A percentile compares a stretch with the other conserved stretches of the same genome.
These are phyloP conservation scores for Etia nguti DNA, from an alignment of 2,113 vertebrate genomes.

Conservation along the genomic window DNA sequence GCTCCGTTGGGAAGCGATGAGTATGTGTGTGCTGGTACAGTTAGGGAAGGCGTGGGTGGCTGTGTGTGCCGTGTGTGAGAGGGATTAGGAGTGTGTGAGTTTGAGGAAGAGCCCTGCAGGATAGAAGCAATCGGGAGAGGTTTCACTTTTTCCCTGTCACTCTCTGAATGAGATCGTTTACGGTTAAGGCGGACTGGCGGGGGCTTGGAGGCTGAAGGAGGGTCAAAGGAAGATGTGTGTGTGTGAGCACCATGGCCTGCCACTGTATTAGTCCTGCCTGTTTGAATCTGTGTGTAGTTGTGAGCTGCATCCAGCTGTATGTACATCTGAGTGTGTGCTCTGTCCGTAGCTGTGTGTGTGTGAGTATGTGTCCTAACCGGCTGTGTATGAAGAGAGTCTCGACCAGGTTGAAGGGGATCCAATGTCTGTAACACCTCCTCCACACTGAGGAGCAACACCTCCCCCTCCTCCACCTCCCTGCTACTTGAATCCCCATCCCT, in stretches of 20 bases:
- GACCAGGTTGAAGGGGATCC: slow-evolving; percentile 59
- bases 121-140: slow-evolving; percentile 92
- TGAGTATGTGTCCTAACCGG: slow-evolving; percentile 48
- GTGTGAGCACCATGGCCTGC: slow-evolving; percentile 69
- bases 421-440: slow-evolving; percentile 88
- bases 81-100: slow-evolving; percentile 77
- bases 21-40: slow-evolving; percentile 74
- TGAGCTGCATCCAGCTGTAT: slow-evolving; percentile 61
- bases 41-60: slow-evolving; percentile 73
- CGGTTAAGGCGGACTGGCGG: slow-evolving; percentile 84
- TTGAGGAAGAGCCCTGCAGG: slow-evolving; percentile 83
- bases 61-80: slow-evolving; percentile 79
- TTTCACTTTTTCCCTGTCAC: slow-evolving; percentile 92
- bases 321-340: slow-evolving; percentile 61
- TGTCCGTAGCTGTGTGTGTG: slow-evolving; percentile 37
- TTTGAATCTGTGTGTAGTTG: slow-evolving; percentile 66
- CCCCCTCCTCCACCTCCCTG: slow-evolving; percentile 71
- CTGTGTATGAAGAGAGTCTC: slow-evolving; percentile 43
- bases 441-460: slow-evolving; percentile 87
- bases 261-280: slow-evolving; percentile 66
- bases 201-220: slow-evolving; percentile 79
- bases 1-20: slow-evolving; percentile 76
- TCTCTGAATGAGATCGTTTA: slow-evolving; percentile 93
- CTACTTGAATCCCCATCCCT: slow-evolving; percentile 84
- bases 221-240: slow-evolving; percentile 71